phyloP scores from a whole-genome alignment of 2,113 vertebrate genomes.

The Lethenteron camtschaticum region DNA sequence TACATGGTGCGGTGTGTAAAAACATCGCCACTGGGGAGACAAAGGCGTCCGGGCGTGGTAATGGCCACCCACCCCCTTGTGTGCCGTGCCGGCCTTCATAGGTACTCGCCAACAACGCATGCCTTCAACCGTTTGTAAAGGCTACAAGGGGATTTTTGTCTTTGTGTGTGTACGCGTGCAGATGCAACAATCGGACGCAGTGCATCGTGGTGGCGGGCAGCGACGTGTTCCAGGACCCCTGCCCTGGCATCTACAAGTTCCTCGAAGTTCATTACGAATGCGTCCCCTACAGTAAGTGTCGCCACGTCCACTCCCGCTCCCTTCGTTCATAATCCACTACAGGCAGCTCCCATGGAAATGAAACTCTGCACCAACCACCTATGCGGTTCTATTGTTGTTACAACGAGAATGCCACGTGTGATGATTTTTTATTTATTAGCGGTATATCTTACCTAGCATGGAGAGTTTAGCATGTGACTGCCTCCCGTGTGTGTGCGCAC shows the following conservation, averaged over 20 bases:
- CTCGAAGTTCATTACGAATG: slow-evolving; percentile 91
- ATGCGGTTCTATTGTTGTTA: not conserved
- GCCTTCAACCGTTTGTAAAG: not conserved
- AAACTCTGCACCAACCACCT: not conserved
- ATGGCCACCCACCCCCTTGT: no score
- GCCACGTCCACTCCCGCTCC: slow-evolving; percentile 9
- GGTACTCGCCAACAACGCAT: no score
- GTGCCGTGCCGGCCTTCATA: no score
- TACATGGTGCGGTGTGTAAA: no score
- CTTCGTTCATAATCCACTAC: not conserved
- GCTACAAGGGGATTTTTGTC: not conserved
- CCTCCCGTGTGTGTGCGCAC: not conserved
- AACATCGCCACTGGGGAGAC: no score
- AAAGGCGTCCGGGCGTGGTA: no score
- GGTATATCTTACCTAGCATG: no score
- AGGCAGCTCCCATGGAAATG: not conserved
- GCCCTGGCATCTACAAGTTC: slow-evolving; percentile 82
- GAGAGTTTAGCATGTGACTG: no score
- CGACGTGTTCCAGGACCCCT: slow-evolving; percentile 78
- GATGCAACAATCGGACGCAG: slow-evolving; percentile 85
- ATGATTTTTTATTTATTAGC: no score
- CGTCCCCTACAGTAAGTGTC: slow-evolving; percentile 84
- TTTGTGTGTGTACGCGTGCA: slow-evolving; percentile 22
- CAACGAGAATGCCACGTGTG: no score
- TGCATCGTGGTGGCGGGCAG: slow-evolving; percentile 78